These are phyloP conservation scores for Forbesichthys papilliferus DNA, from an alignment of 2,113 vertebrate species.

Conservation along the genomic window DNA sequence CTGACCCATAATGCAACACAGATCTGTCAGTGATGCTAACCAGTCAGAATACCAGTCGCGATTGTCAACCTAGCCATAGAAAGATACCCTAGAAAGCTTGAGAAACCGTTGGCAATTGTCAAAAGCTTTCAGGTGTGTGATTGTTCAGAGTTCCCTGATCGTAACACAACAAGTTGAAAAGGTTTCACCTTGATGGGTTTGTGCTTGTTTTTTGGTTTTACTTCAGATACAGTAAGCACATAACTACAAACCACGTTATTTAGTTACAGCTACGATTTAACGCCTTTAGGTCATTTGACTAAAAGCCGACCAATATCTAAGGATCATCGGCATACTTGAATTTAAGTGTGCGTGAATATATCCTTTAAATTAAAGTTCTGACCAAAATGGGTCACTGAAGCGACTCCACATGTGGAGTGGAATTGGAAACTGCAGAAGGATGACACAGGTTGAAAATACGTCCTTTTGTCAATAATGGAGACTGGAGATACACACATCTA, in stretches of 20 bases:
- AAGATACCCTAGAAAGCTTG: slow-evolving; percentile 28
- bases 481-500: slow-evolving; percentile 32
- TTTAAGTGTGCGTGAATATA: slow-evolving; percentile 53
- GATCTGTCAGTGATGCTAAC: slow-evolving; percentile 15
- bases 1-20: slow-evolving; percentile 36
- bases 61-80: slow-evolving; percentile 66
- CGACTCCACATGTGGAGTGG: slow-evolving; percentile 26
- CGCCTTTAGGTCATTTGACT: slow-evolving; percentile 5
- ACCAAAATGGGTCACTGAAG: slow-evolving; percentile 32
- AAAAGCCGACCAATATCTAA: slow-evolving; percentile 12
- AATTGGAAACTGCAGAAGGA: slow-evolving; percentile 29
- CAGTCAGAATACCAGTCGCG: slow-evolving; percentile 18
- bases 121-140: slow-evolving; percentile 48
- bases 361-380: slow-evolving; percentile 24
- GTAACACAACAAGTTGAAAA: slow-evolving; percentile 40
- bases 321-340: slow-evolving; percentile 34
- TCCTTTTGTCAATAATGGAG: slow-evolving; percentile 39
- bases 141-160: slow-evolving; percentile 68
- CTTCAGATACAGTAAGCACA: slow-evolving; percentile 49
- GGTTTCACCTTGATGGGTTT: slow-evolving; percentile 36
- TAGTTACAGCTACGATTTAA: slow-evolving; percentile 5
- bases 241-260: slow-evolving; percentile 8
- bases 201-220: slow-evolving; percentile 63
- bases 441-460: slow-evolving; percentile 13
- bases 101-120: slow-evolving; percentile 17